Evolutionary conservation across 2,113 vertebrate species (phyloP).

Genomic region (Albula goreensis): DNA sequence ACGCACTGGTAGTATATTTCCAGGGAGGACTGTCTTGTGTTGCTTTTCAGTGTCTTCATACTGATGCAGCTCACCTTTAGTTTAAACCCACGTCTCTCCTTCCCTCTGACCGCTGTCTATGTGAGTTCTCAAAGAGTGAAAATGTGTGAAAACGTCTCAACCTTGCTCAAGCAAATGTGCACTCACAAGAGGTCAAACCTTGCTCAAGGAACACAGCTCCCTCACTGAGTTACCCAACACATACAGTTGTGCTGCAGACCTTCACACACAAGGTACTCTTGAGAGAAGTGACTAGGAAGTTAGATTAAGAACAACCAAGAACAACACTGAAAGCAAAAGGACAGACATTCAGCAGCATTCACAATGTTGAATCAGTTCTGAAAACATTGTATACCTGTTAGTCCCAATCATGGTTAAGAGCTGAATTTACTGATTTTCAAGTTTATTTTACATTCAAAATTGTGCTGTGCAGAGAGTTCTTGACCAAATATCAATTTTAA

Average conservation of each 20-base stretch:
- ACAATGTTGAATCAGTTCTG: not conserved
- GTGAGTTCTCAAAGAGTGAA: too few relatives aligned
- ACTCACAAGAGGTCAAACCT: too few relatives aligned
- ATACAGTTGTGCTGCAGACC: not conserved
- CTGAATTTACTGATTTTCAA: not conserved
- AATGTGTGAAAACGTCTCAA: not conserved
- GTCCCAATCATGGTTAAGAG: not conserved
- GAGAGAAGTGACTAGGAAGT: not conserved
- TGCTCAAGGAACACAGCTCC: not conserved
- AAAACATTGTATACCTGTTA: not conserved
- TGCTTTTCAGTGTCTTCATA: not conserved
- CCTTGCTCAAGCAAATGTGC: not conserved
- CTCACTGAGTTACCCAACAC: not conserved
- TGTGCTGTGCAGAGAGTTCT: not conserved
- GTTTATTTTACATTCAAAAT: not conserved
- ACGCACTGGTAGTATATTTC: too few relatives aligned
- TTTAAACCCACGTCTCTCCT: not conserved
- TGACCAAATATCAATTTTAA: not conserved
- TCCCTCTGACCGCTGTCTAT: not conserved
- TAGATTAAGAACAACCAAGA: not conserved
- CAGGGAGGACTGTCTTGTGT: not conserved
- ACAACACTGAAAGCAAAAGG: not conserved
- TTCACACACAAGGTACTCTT: not conserved
- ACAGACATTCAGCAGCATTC: not conserved
- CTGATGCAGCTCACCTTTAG: not conserved